Evolutionary conservation across 2,888 invertebrate genomes (phyloP).

Genomic region (Lasius platythorax): DNA sequence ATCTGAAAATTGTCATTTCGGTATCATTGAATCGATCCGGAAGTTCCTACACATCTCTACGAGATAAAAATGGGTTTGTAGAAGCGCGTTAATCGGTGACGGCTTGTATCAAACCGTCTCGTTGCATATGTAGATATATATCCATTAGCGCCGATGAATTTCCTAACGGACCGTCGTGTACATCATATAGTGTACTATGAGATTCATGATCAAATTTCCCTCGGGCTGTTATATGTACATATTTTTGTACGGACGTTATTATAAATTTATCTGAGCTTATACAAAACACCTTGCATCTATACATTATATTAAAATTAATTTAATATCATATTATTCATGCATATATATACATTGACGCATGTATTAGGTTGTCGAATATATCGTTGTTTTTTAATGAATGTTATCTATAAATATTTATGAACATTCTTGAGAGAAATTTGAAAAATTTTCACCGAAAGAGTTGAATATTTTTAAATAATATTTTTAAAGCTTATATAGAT

Average conservation of each 20-base stretch:
- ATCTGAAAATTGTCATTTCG: slow-evolving; percentile 47
- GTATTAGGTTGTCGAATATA: neutral
- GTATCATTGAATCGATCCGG: slow-evolving; percentile 44
- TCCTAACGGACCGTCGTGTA: slow-evolving; percentile 19
- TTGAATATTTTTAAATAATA: neutral
- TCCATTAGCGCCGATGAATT: slow-evolving; percentile 44
- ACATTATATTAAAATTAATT: neutral
- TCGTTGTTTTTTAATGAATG: neutral
- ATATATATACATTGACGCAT: neutral
- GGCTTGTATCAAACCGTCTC: neutral
- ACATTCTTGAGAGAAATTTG: neutral
- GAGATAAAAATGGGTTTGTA: slow-evolving; percentile 34
- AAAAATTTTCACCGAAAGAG: neutral
- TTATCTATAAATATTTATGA: neutral
- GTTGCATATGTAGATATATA: slow-evolving; percentile 17
- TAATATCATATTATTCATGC: neutral
- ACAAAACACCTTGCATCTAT: neutral
- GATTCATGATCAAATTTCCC: slow-evolving; percentile 27
- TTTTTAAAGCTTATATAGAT: neutral
- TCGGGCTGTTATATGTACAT: slow-evolving; percentile 5
- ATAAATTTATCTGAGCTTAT: neutral
- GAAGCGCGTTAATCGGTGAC: slow-evolving; percentile 31
- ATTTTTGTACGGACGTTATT: neutral
- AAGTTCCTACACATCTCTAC: slow-evolving; percentile 23
- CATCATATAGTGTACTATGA: slow-evolving; percentile 9